phyloP scores from a whole-genome alignment of 1,140 invertebrate genomes.

The Planococcus citri region DNA sequence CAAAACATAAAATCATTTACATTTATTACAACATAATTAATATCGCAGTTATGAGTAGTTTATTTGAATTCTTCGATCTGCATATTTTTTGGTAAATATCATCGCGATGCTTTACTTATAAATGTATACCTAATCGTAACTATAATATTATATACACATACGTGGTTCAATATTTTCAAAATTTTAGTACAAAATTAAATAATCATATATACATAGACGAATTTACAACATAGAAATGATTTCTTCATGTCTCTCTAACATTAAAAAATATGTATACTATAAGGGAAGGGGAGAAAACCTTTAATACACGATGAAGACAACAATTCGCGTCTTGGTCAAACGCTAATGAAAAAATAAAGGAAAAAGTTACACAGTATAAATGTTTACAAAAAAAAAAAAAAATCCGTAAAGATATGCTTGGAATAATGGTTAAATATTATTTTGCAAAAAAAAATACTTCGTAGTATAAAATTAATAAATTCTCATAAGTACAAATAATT shows the following conservation, averaged over 20 bases:
- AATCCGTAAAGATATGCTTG: background rate
- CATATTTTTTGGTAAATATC: background rate
- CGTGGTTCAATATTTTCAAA: background rate
- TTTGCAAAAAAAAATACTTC: background rate
- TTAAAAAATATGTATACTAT: no score
- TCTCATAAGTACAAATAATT: no score
- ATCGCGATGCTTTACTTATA: background rate
- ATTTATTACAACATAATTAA: slow-evolving; percentile 5
- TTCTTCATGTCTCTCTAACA: no score
- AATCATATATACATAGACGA: background rate
- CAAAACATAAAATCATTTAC: background rate
- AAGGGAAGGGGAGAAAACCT: no score
- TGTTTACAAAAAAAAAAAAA: background rate
- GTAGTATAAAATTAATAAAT: no score
- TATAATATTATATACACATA: background rate
- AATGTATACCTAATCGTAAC: no score
- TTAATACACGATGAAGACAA: no score
- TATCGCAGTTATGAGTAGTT: background rate
- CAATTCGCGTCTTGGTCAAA: background rate
- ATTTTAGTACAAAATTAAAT: background rate
- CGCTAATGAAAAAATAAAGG: background rate
- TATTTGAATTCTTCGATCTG: background rate
- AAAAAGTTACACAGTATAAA: no score
- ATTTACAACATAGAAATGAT: background rate
- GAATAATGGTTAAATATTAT: background rate